Evolutionary conservation across 2,113 vertebrate genomes (phyloP), one percentile per base, ranked within the genome.

Genomic region (Melierax canorus): DNA sequence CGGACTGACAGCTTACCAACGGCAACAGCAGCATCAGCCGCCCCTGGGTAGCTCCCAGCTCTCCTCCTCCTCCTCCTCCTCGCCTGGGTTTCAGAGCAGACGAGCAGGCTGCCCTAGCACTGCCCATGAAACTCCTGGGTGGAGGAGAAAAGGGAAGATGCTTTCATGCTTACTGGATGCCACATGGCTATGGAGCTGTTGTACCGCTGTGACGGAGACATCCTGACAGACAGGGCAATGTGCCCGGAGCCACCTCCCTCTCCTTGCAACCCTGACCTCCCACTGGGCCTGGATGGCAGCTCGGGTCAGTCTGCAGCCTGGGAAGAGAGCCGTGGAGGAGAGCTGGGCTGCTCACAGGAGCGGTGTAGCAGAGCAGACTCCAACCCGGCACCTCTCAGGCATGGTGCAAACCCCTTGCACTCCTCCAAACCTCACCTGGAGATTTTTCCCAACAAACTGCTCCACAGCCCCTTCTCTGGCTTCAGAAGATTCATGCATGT

Each of bases 21-120:
- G 20, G 82, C 72, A 83, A 64, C 95, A 80, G 92, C 89, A 85
- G 93, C 90, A 75, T 9, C 95, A 88, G 84, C 93, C 1, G 3
- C 92, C 85, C 68, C 94, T 68, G 90, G 85, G 74, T 10, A 68
- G 66, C 72, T 87, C 55, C 0, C 0, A 77, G 80, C 68, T 32
- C 72, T 76, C 73, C 59, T 64, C 30, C 67, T 87, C 45, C 55
- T 45, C 45, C 45, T 50, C n/a, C 75, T 86, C 48, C 50, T 51
- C 4, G 1, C 48, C 48, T 6, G 20, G n/a, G 5, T 32, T 77
- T 66, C 41, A 32, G 74, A 79, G 84, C 76, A 84, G 76, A 62
- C 1, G 7, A 36, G 53, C 76, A 78, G 69, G 50, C 60, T 96
- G 90, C 41, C 79, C 83, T 7, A 19, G 75, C 88, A 46, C 48